Evolutionary conservation across 2,113 vertebrate species (phyloP).

Genomic region (Siniperca chuatsi): DNA sequence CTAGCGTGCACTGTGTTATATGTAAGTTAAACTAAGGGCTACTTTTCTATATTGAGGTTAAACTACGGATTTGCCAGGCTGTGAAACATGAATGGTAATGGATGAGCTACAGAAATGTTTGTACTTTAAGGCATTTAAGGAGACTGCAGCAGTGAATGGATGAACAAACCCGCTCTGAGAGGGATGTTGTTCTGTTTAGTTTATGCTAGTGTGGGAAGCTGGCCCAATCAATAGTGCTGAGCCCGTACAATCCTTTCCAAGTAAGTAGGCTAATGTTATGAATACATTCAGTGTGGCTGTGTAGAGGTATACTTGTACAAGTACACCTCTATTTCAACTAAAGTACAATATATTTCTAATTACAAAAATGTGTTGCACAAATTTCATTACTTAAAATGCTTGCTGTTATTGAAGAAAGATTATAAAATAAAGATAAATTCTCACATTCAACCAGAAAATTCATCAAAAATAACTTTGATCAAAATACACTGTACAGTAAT

Average conservation of each 20-base stretch:
- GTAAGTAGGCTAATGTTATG: conserved; percentile 31
- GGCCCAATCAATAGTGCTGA: conserved; percentile 13
- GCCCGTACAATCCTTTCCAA: conserved; percentile 6
- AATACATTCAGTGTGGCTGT: conserved; percentile 71
- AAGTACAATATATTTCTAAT: conserved; percentile 40
- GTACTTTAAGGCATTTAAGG: conserved; percentile 52
- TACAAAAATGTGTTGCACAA: conserved; percentile 73
- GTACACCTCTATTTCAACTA: conserved; percentile 42
- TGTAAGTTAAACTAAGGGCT: background rate
- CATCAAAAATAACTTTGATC: conserved; percentile 80
- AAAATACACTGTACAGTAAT: conserved; percentile 73
- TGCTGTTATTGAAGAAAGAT: conserved; percentile 45
- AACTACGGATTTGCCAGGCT: background rate
- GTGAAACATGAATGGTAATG: background rate
- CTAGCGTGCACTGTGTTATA: too few relatives aligned
- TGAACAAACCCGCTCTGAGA: background rate
- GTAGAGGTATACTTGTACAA: conserved; percentile 28
- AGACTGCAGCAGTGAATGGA: conserved; percentile 30
- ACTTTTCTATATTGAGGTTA: background rate
- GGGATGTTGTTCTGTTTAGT: background rate
- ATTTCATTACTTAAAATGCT: conserved; percentile 67
- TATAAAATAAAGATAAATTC: conserved; percentile 66
- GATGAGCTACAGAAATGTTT: background rate
- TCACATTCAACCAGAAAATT: conserved; percentile 72
- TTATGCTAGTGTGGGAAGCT: background rate